Evolutionary conservation across 30 jellyfish, hydroid and myxozoan genomes (phyloP).

Genomic region (Rhopilema esculentum): DNA sequence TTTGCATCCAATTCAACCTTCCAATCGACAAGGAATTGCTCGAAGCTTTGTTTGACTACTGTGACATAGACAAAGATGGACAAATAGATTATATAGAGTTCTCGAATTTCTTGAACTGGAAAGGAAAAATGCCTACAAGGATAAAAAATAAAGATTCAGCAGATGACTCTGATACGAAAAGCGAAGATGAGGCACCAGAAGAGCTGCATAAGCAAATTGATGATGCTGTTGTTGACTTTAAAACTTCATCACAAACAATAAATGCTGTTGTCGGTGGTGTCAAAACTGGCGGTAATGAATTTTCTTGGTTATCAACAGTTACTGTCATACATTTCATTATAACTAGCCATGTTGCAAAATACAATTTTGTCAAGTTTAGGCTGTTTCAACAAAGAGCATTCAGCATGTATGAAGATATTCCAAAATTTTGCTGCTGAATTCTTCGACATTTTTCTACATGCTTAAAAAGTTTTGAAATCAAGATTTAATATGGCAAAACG

Average conservation of each 20-base stretch:
- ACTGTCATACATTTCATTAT: too few species aligned
- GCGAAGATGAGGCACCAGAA: conserved; percentile 13
- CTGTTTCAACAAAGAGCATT: too few species aligned
- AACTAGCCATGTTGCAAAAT: too few species aligned
- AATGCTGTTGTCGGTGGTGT: conserved; percentile 71
- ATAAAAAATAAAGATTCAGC: background rate
- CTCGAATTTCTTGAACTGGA: conserved; percentile 90
- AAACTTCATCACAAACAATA: conserved; percentile 66
- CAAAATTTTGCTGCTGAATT: too few species aligned
- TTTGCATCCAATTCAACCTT: conserved; percentile 76
- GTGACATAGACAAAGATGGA: conserved; percentile 82
- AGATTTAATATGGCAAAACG: too few species aligned
- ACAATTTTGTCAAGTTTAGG: too few species aligned
- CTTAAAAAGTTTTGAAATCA: too few species aligned
- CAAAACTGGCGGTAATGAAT: conserved; percentile 28
- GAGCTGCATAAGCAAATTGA: conserved; percentile 63
- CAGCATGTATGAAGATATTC: too few species aligned
- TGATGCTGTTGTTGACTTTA: conserved; percentile 72
- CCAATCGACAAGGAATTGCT: conserved; percentile 77
- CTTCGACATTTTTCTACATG: too few species aligned
- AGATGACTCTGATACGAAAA: background rate
- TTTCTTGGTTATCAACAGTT: background rate
- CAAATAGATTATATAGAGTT: conserved; percentile 80
- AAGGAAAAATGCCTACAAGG: conserved; percentile 73
- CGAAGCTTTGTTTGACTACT: conserved; percentile 68